phyloP scores from a whole-genome alignment of 2,888 invertebrate species.

The Calliopum simillimum region DNA sequence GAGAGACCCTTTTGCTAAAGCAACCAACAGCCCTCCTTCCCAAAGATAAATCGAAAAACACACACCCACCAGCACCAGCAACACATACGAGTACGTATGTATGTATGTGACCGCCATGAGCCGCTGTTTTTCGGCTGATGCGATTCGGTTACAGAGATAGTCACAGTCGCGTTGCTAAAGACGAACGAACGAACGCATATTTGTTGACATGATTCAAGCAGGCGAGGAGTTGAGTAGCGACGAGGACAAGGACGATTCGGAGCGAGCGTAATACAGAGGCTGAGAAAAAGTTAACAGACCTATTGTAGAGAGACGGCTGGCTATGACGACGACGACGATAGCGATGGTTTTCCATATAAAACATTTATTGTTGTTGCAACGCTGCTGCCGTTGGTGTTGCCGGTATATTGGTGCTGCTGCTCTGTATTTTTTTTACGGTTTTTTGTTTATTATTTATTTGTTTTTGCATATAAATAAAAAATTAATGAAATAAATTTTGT shows the following conservation, averaged over 20 bases:
- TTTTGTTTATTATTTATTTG: conserved; percentile 1
- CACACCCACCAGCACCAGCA: not conserved
- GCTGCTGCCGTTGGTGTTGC: conserved; percentile 1
- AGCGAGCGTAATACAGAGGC: no score
- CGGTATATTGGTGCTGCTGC: not conserved
- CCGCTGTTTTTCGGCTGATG: conserved; percentile 26
- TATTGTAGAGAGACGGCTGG: not conserved
- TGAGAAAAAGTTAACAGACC: not conserved
- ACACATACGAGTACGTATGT: no score
- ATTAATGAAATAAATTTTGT: conserved; percentile 21
- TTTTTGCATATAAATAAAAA: conserved; percentile 12
- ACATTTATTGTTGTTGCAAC: conserved; percentile 17
- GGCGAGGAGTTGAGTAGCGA: no score
- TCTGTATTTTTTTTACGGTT: conserved; percentile 7
- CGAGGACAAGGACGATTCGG: conserved; percentile 4
- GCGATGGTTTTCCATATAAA: conserved; percentile 19
- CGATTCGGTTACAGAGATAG: conserved; percentile 33
- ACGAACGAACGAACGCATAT: conserved; percentile 28
- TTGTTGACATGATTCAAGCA: conserved; percentile 1
- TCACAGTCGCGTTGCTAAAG: conserved; percentile 35
- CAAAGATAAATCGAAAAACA: not conserved
- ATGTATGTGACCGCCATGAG: not conserved
- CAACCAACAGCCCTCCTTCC: not conserved
- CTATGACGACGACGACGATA: not conserved
- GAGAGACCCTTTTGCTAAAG: not conserved